phyloP scores from a whole-genome alignment of 2,888 invertebrate species.

The Serripes groenlandicus region DNA sequence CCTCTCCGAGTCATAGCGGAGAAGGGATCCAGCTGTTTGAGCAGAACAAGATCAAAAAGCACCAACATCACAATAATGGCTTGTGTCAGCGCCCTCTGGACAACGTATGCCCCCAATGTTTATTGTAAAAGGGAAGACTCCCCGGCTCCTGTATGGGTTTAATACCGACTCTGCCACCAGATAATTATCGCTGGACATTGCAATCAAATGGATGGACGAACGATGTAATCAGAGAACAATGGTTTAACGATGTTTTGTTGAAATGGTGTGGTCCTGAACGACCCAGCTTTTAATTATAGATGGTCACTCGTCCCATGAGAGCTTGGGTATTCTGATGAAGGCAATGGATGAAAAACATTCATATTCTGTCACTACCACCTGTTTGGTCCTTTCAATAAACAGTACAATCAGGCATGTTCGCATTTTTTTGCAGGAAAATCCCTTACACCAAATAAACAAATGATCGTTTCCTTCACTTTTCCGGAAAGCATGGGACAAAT shows the following conservation, averaged over 20 bases:
- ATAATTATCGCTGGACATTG: background rate
- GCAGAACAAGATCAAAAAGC: conserved; percentile 31
- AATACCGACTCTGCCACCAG: background rate
- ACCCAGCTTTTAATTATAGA: background rate
- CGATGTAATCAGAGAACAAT: background rate
- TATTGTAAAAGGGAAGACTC: conserved; percentile 53
- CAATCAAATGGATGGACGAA: background rate
- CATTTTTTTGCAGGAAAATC: background rate
- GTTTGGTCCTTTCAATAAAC: background rate
- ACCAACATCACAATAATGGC: conserved; percentile 42
- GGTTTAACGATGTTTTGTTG: background rate
- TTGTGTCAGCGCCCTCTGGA: conserved; percentile 37
- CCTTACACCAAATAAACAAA: background rate
- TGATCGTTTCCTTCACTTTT: background rate
- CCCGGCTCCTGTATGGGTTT: background rate
- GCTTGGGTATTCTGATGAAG: background rate
- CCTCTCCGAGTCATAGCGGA: conserved; percentile 17
- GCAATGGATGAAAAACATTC: conserved; percentile 6
- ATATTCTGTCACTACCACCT: background rate
- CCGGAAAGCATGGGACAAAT: background rate
- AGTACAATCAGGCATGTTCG: background rate
- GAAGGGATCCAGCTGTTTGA: conserved; percentile 18
- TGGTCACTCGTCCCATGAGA: background rate
- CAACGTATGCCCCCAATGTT: conserved; percentile 54
- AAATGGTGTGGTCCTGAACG: background rate